These are phyloP conservation scores for Dunckerocampus dactyliophorus DNA, from an alignment of 2,113 vertebrate species.

Conservation along the genomic window DNA sequence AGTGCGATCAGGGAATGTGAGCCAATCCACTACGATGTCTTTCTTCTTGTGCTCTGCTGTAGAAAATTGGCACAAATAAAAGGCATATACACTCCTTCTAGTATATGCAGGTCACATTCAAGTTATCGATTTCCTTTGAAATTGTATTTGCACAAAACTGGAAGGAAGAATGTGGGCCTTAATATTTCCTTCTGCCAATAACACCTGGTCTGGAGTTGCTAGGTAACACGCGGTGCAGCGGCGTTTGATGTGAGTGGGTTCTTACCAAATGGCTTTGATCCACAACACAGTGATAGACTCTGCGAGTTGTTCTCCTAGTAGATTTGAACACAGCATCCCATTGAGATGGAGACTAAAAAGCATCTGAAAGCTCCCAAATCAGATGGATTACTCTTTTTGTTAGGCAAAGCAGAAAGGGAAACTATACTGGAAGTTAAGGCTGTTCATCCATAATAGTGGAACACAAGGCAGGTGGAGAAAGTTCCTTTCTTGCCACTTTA, in stretches of 20 bases:
- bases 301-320: constrained; percentile 61
- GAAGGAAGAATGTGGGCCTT: constrained; percentile 58
- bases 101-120: constrained; percentile 43
- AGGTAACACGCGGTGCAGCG: constrained; percentile 67
- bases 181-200: constrained; percentile 57
- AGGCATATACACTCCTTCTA: constrained; percentile 16
- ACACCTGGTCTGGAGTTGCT: constrained; percentile 75
- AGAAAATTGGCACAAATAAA: neutral
- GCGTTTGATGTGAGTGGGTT: constrained; percentile 66
- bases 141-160: constrained; percentile 63
- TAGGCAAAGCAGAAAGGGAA: constrained; percentile 56
- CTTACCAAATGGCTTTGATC: constrained; percentile 75
- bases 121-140: constrained; percentile 65
- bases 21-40: constrained; percentile 44
- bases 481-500: no score
- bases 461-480: constrained; percentile 18
- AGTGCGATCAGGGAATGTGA: constrained; percentile 38
- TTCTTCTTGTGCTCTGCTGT: constrained; percentile 26
- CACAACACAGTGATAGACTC: constrained; percentile 60
- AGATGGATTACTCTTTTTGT: constrained; percentile 59
- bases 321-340: constrained; percentile 64
- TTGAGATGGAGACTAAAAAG: constrained; percentile 46
- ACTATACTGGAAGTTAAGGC: constrained; percentile 55
- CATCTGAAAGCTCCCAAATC: constrained; percentile 64
- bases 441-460: constrained; percentile 42